Conservation (phyloP, 2,888 invertebrate genomes). For the Lucinisca nassula region DNA sequence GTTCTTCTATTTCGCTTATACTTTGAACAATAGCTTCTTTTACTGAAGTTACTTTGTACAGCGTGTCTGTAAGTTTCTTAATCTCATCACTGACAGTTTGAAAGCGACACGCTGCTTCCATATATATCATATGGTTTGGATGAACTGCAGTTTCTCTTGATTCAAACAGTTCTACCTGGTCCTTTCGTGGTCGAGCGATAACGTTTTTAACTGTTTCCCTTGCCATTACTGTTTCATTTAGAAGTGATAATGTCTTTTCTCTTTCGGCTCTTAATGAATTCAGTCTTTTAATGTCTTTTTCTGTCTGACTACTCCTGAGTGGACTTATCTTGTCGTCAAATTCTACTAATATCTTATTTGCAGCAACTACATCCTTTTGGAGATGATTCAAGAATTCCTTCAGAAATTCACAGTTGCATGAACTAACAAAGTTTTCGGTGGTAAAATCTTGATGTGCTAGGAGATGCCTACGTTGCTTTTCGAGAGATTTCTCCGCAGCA, state of each 20-base stretch:
- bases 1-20: conserved; percentile 63
- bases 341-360: conserved; percentile 69
- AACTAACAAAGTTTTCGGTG: conserved; percentile 66
- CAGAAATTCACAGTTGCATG: conserved; percentile 73
- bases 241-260: conserved; percentile 63
- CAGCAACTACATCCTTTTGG: conserved; percentile 74
- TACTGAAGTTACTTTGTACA: conserved; percentile 81
- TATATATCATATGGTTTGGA: conserved; percentile 76
- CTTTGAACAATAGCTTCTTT: conserved; percentile 79
- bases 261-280: conserved; percentile 64
- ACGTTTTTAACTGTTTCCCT: conserved; percentile 81
- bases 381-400: conserved; percentile 71
- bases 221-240: conserved; percentile 69
- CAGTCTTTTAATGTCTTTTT: conserved; percentile 53
- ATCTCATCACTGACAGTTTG: conserved; percentile 73
- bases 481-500: conserved; percentile 72
- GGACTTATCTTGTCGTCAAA: conserved; percentile 73
- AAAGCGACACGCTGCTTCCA: conserved; percentile 72
- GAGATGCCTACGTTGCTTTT: conserved; percentile 71
- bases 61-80: conserved; percentile 71
- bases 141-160: conserved; percentile 33
- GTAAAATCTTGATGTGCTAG: conserved; percentile 72
- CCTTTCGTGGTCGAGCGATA: conserved; percentile 58
- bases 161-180: conserved; percentile 57
- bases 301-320: conserved; percentile 52